Evolutionary conservation across 2,113 vertebrate genomes (phyloP), one percentile per base, ranked within the genome.

Genomic region (Oreochromis spilurus): DNA sequence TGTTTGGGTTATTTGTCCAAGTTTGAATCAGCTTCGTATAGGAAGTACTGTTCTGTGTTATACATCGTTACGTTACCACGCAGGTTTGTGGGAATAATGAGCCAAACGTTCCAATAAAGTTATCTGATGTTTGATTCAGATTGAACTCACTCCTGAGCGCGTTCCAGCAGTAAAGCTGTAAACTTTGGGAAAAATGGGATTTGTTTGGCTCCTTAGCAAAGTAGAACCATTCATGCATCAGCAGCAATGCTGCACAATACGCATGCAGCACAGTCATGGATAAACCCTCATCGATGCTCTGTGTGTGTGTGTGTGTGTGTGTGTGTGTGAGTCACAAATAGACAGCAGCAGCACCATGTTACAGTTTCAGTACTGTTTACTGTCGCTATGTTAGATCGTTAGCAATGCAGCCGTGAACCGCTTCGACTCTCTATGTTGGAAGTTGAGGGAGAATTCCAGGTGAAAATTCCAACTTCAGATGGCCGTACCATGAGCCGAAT

Each of bases 121-220:
- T 62, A 19, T 34, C 5, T 36, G 31, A 36, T 19, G 31, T 36
- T 34, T 19, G 9, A 36, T 0, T 62, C 31, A 62, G 58, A 36
- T 4, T 9, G 26, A 60, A 1, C 1, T 31, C 57, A 29, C 1
- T 34, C 58, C 58, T 7, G 58, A 6, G n/a, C 10, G 10, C 5
- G 3, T 36, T 62, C 31, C 58, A 1, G 16, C 31, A 36, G 58
- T n/a, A 4, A 62, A 36, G 58, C 9, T 19, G 31, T 0, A 1
- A 62, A 62, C 29, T 6, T 34, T 9, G 13, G 58, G 16, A 3
- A 62, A 62, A 62, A 62, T 10, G 29, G 58, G 29, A 62, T 6
- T 62, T 11, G 8, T 36, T 19, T 19, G 9, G 29, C 57, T 58
- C 26, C 29, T 60, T 19, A 19, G 58, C 58, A 34, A 34, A 31